Evolutionary conservation across 1,140 invertebrate genomes (phyloP).

Genomic region (Scylla paramamosain): DNA sequence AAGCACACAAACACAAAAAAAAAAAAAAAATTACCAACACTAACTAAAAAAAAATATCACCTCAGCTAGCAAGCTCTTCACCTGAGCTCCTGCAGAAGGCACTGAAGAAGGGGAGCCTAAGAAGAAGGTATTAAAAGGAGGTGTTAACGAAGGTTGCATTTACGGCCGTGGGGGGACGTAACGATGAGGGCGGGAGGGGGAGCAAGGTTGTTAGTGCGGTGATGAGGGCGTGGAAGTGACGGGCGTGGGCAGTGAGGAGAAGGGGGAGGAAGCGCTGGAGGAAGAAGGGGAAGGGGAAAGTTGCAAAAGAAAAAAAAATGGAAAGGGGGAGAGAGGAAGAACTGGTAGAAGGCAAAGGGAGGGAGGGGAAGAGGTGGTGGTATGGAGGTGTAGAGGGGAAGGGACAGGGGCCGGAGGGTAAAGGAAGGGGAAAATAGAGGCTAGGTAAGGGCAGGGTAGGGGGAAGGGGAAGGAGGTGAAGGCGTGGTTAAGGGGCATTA

Average conservation of each 20-base stretch:
- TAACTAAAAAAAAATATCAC: not conserved
- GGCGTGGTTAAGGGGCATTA: not conserved
- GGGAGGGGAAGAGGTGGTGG: not conserved
- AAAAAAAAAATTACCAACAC: not conserved
- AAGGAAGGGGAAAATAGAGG: constrained; percentile 21
- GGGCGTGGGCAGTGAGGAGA: not conserved
- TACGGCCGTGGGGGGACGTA: not conserved
- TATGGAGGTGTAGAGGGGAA: not conserved
- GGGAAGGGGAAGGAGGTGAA: constrained; percentile 9
- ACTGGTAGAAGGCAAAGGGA: not conserved
- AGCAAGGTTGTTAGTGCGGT: not conserved
- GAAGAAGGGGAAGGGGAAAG: not conserved
- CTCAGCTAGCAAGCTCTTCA: not conserved
- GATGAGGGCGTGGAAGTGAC: not conserved
- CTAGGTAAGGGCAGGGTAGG: not conserved
- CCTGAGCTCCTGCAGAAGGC: not conserved
- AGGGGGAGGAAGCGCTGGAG: not conserved
- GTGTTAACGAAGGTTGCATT: not conserved
- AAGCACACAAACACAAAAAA: not conserved
- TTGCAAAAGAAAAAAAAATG: not conserved
- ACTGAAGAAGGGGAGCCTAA: not conserved
- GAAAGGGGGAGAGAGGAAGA: not conserved
- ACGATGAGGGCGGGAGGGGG: not conserved
- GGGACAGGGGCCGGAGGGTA: not conserved
- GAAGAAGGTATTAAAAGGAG: not conserved